These are phyloP conservation scores for Zaprionus gabonicus DNA, from an alignment of 1,140 invertebrate species.

Conservation along the genomic window DNA sequence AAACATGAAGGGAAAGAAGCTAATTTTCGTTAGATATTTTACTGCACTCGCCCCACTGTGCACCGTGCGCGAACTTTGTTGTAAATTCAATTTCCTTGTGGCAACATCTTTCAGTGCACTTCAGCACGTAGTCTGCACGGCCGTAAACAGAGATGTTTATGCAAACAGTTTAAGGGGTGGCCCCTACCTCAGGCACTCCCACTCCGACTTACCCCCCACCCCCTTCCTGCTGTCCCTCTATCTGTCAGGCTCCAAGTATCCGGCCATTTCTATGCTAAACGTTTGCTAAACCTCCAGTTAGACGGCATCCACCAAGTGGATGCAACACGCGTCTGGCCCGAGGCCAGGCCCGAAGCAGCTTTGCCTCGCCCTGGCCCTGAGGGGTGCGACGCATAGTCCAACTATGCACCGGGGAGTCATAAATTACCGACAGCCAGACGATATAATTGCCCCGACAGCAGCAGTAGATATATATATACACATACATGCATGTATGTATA, in stretches of 20 bases:
- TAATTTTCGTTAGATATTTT: not conserved
- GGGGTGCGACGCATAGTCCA: slow-evolving; percentile 19
- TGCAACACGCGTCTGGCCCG: slow-evolving; percentile 41
- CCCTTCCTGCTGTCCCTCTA: not conserved
- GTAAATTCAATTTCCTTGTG: slow-evolving; percentile 69
- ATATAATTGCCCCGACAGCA: slow-evolving; percentile 46
- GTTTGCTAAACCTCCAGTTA: slow-evolving; percentile 71
- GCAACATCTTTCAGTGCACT: slow-evolving; percentile 61
- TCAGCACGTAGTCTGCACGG: slow-evolving; percentile 59
- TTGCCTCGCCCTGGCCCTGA: not conserved
- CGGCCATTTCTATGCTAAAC: slow-evolving; percentile 75
- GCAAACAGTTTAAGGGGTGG: slow-evolving; percentile 66
- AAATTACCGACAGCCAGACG: slow-evolving; percentile 43
- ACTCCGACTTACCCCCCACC: too few relatives aligned
- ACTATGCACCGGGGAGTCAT: slow-evolving; percentile 52
- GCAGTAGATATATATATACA: slow-evolving; percentile 5
- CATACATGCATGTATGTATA: not conserved
- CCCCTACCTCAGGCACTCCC: not conserved
- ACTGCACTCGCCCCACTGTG: not conserved
- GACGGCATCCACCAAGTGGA: not conserved
- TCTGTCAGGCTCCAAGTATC: slow-evolving; percentile 27
- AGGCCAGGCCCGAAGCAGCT: slow-evolving; percentile 3
- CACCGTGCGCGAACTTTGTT: slow-evolving; percentile 33
- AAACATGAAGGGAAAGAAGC: too few relatives aligned
- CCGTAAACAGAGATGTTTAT: slow-evolving; percentile 58